Percentiles rank a stretch among this genome's conserved stretches.
Evolutionary conservation across 2,888 invertebrate species (phyloP).

Genomic region (Epistrophe grossulariae): DNA sequence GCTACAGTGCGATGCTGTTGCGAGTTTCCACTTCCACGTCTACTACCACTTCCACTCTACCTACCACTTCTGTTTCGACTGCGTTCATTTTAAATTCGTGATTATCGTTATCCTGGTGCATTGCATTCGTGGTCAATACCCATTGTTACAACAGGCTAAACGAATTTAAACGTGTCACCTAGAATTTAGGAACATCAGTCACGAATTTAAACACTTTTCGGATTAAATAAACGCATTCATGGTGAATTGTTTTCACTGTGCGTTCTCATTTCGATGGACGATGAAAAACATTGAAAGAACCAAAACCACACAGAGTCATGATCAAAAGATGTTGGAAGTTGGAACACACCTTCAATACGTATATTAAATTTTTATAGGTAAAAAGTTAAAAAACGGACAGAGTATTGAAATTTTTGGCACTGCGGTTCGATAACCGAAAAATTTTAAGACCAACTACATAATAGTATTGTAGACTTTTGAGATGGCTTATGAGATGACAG

Average conservation of each 20-base stretch:
- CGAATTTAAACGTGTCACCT: conserved; percentile 59
- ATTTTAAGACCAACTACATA: too few relatives aligned
- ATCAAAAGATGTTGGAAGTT: too few relatives aligned
- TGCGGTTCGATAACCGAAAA: too few relatives aligned
- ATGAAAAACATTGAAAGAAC: too few relatives aligned
- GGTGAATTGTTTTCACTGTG: conserved; percentile 11
- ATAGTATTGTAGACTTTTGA: too few relatives aligned
- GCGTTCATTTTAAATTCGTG: conserved; percentile 64
- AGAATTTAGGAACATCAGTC: conserved; percentile 47
- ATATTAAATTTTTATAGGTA: too few relatives aligned
- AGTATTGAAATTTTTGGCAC: too few relatives aligned
- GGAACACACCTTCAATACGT: too few relatives aligned
- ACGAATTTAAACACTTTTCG: conserved; percentile 39
- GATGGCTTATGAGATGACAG: too few relatives aligned
- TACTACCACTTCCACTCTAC: background rate
- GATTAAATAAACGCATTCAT: conserved; percentile 38
- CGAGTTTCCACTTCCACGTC: background rate
- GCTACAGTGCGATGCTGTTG: background rate
- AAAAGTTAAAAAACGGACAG: too few relatives aligned
- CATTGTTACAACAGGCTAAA: conserved; percentile 57
- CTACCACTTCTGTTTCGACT: conserved; percentile 13
- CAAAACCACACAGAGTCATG: too few relatives aligned
- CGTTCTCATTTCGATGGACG: background rate
- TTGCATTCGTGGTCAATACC: conserved; percentile 37
- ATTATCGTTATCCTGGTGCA: conserved; percentile 66